Base-by-base conservation (phyloP, 2,113 vertebrate species). In the Thalassoma bifasciatum region DNA sequence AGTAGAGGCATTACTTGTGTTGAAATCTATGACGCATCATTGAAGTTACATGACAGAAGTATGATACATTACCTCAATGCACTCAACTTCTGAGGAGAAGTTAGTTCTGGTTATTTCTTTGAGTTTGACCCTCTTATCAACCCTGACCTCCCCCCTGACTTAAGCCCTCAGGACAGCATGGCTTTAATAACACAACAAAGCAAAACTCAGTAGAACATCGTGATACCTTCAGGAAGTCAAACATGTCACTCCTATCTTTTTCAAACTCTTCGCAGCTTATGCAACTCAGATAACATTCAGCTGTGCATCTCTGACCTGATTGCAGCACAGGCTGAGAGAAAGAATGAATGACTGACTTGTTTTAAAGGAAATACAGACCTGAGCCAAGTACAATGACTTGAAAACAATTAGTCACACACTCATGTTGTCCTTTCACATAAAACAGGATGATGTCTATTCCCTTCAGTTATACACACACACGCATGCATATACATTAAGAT, bases 311-410 rank as follows among this genome's bases (percentile, higher is more conserved):
- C 62, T 72, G 69, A 79, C 74, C 77, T 66, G 22, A 65, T 61
- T 56, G 62, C 72, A 75, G 71, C 67, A 44, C 51, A 71, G 50
- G 47, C 34, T 42, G 54, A 3, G 44, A 21, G 49, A 49, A 69
- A 53, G 77, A 81, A 47, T 66, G 36, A 71, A 69, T 57, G 77
- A 81, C 51, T 66, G 36, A 71, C 62, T 64, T 84, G 54, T 49
- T 57, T 67, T 22, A 49, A 57, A 89, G 82, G 86, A 89, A 90
- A 85, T 56, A 37, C 19, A 49, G 61, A 65, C 65, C 38, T 58
- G 38, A 63, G 75, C 74, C 56, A 51, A 60, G 50, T 40, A 52
- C 63, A 84, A 72, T 11, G 30, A 47, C 34, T 70, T 59, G 1
- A 36, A 77, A n/a, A 62, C 21, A 69, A 79, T 87, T 71, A 75